These are phyloP conservation scores for Vicugna pacos DNA, from an alignment of 2,113 vertebrate species.

Conservation along the genomic window DNA sequence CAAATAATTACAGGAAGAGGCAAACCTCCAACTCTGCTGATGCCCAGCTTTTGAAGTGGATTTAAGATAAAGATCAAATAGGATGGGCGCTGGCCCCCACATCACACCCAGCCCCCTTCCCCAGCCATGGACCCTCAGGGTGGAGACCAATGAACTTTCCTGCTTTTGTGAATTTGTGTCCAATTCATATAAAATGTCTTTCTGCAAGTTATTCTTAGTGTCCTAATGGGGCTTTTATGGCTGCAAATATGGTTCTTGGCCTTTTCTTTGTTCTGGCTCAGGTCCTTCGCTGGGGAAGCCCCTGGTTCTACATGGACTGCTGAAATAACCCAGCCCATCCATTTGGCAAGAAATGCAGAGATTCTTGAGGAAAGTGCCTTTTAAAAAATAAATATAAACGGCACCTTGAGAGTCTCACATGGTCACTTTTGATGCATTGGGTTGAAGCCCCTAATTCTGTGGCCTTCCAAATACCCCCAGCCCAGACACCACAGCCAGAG, in stretches of 20 bases:
- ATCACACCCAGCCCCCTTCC: slow-evolving; percentile 69
- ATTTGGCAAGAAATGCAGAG: slow-evolving; percentile 67
- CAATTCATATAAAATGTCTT: slow-evolving; percentile 81
- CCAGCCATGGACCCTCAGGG: slow-evolving; percentile 61
- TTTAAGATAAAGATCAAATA: slow-evolving; percentile 85
- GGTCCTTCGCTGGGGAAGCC: neutral
- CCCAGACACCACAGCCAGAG: neutral
- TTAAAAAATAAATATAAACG: slow-evolving; percentile 17
- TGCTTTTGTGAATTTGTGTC: slow-evolving; percentile 75
- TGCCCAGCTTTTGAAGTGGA: slow-evolving; percentile 81
- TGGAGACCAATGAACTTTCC: slow-evolving; percentile 80
- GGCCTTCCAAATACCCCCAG: neutral
- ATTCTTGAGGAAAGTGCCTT: slow-evolving; percentile 25
- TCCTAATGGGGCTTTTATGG: slow-evolving; percentile 61
- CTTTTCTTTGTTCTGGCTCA: slow-evolving; percentile 47
- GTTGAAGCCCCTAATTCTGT: neutral
- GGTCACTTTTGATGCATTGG: neutral
- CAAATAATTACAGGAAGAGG: slow-evolving; percentile 87
- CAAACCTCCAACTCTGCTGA: slow-evolving; percentile 76
- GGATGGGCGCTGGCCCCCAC: slow-evolving; percentile 66
- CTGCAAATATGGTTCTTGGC: slow-evolving; percentile 57
- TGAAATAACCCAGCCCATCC: slow-evolving; percentile 13
- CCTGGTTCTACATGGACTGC: neutral
- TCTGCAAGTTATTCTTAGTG: slow-evolving; percentile 66
- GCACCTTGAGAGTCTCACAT: neutral